Evolutionary conservation across 2,797 vertebrate species (phyloP), one percentile per base, ranked within the genome.

Genomic region (Euthynnus affinis): DNA sequence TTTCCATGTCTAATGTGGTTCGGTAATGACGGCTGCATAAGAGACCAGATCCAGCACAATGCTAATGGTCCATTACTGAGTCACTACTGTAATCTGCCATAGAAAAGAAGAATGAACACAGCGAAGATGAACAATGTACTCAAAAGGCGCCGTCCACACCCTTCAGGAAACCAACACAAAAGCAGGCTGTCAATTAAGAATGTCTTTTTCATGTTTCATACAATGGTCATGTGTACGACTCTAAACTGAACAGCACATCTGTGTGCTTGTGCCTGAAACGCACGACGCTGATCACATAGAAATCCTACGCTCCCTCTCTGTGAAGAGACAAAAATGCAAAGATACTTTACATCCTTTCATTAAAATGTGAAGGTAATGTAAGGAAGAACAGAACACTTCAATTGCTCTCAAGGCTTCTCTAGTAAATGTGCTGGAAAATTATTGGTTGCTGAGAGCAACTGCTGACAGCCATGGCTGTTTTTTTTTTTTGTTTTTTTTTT

Each of bases 21-120:
- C 17, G 10, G 78, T 85, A 87, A 88, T 85, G 85, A 89, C 5
- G 68, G 51, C 74, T 25, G 71, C 61, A 32, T 63, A 62, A 69
- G 73, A 87, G 81, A 74, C 79, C 79, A 59, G 83, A 87, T 87
- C 77, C 78, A 61, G 83, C 80, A 74, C 82, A 83, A 84, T 76
- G 81, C 83, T 87, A 86, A 85, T 86, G 85, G 86, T 64, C 86
- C 82, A 89, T 92, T 89, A 90, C 85, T 17, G 82, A 85, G 27
- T 80, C 68, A 32, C 63, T 68, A 56, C 82, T 85, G 89, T 85
- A 78, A 89, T 90, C 78, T 68, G 64, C 49, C 58, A 53, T 2
- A 84, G 72, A 78, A 62, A 55, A 71, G 76, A 68, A 32, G 59
- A 80, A 71, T 56, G 78, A 84, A n/a, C 42, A 5, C 25, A 78